These are phyloP conservation scores for Strongylocentrotus purpuratus DNA, from an alignment of 35 echinoderm and acorn worm genomes.

Conservation along the genomic window DNA sequence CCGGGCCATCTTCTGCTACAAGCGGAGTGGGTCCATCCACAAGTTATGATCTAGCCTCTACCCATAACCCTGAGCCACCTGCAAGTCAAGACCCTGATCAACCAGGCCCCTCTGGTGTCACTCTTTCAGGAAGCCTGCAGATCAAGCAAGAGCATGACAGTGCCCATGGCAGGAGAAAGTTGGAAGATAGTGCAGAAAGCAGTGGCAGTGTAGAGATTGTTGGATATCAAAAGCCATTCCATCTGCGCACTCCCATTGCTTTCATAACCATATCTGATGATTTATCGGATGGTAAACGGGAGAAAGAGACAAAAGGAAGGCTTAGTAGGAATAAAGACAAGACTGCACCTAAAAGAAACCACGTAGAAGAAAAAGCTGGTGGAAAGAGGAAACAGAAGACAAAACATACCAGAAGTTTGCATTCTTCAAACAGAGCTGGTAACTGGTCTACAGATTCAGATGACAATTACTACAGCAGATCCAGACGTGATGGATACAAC, in stretches of 20 bases:
- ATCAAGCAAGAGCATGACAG: conserved; percentile 39
- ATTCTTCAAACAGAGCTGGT: not conserved
- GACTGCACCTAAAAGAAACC: conserved; percentile 12
- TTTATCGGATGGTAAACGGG: not conserved
- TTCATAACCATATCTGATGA: conserved; percentile 60
- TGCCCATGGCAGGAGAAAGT: not conserved
- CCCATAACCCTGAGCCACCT: conserved; percentile 63
- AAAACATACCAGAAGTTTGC: conserved; percentile 40
- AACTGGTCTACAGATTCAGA: conserved; percentile 43
- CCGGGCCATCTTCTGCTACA: not conserved
- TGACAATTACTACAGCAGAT: conserved; percentile 24
- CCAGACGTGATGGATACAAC: not conserved
- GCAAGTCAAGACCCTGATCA: conserved; percentile 21
- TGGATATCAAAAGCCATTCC: conserved; percentile 63
- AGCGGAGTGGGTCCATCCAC: conserved; percentile 12
- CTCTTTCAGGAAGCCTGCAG: not conserved
- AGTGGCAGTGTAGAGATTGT: conserved; percentile 74
- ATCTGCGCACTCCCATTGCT: conserved; percentile 77
- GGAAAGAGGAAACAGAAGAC: conserved; percentile 70
- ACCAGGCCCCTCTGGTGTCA: conserved; percentile 70
- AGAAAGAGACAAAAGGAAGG: conserved; percentile 35
- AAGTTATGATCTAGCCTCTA: conserved; percentile 32
- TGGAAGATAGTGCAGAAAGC: conserved; percentile 55
- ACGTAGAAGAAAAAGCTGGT: conserved; percentile 39
- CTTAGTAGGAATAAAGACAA: not conserved